These are phyloP conservation scores for Parascotia fuliginaria DNA, from an alignment of 2,888 invertebrate species.

Conservation along the genomic window DNA sequence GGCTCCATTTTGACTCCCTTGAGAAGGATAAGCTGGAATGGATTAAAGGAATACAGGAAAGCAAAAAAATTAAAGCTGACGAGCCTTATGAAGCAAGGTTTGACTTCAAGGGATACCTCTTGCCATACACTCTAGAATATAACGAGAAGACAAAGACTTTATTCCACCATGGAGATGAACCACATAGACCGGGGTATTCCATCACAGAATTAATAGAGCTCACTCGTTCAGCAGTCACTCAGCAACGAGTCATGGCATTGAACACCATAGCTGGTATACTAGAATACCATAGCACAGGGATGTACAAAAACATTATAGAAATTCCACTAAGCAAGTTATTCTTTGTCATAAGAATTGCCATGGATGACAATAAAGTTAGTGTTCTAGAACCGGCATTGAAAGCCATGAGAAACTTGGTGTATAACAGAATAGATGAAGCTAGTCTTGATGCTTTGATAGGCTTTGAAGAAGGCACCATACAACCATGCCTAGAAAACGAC, in stretches of 20 bases:
- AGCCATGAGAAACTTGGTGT: constrained; percentile 91
- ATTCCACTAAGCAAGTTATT: constrained; percentile 91
- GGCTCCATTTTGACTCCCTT: constrained; percentile 94
- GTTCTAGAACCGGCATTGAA: constrained; percentile 91
- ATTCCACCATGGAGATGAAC: constrained; percentile 97
- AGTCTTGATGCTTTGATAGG: constrained; percentile 89
- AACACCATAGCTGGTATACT: constrained; percentile 92
- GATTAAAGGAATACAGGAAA: constrained; percentile 90
- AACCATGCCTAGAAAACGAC: constrained; percentile 86
- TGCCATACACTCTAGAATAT: constrained; percentile 89
- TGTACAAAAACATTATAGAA: constrained; percentile 90
- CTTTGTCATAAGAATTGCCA: constrained; percentile 92
- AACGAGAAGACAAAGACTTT: constrained; percentile 86
- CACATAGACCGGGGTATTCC: constrained; percentile 95
- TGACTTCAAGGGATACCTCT: constrained; percentile 92
- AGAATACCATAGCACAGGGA: constrained; percentile 89
- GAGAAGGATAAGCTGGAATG: constrained; percentile 95
- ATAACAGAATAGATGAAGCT: constrained; percentile 92
- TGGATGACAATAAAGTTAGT: constrained; percentile 92
- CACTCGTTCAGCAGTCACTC: constrained; percentile 90
- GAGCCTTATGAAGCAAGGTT: constrained; percentile 92
- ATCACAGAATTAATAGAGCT: constrained; percentile 94
- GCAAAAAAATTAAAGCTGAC: constrained; percentile 83
- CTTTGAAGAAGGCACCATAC: constrained; percentile 87
- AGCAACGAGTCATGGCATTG: constrained; percentile 93